Percentiles rank a stretch among this genome's conserved stretches.
Evolutionary conservation across 2,888 invertebrate species (phyloP).

Genomic region (Acronicta aceris): DNA sequence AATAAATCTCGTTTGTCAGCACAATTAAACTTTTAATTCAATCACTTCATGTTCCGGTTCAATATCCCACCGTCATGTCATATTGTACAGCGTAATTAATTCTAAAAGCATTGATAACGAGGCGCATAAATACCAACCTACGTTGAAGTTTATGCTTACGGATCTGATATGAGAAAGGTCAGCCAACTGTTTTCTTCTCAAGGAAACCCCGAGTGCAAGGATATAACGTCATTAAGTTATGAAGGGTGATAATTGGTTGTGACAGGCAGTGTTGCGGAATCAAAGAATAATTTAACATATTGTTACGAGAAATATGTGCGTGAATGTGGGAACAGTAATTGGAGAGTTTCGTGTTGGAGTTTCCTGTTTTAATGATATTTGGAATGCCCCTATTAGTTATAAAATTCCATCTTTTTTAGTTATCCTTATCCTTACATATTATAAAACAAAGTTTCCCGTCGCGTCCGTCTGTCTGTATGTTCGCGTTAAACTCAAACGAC

Average conservation of each 20-base stretch:
- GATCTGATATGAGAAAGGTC: conserved; percentile 45
- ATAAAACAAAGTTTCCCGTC: too few species aligned
- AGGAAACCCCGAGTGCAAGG: conserved; percentile 40
- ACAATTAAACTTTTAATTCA: conserved; percentile 3
- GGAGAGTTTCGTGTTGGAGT: background rate
- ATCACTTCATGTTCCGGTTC: conserved; percentile 45
- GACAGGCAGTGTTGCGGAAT: conserved; percentile 9
- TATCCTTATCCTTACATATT: too few species aligned
- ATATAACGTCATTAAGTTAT: conserved; percentile 22
- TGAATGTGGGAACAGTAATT: conserved; percentile 9
- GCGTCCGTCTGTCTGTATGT: too few species aligned
- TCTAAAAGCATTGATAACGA: conserved; percentile 47
- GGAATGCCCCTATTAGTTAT: background rate
- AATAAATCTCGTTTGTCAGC: conserved; percentile 24
- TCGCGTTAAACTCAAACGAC: too few species aligned
- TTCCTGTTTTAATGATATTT: background rate
- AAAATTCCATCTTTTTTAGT: too few species aligned
- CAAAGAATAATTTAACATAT: background rate
- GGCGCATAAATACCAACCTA: conserved; percentile 11
- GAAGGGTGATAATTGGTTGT: conserved; percentile 16
- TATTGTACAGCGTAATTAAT: conserved; percentile 42
- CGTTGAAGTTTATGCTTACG: conserved; percentile 31
- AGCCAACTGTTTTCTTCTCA: conserved; percentile 48
- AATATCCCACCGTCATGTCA: conserved; percentile 33
- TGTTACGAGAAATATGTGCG: conserved; percentile 7